Evolutionary conservation across 1,140 invertebrate genomes (phyloP), one percentile per base, ranked within the genome.

Genomic region (Drosophila sturtevanti): DNA sequence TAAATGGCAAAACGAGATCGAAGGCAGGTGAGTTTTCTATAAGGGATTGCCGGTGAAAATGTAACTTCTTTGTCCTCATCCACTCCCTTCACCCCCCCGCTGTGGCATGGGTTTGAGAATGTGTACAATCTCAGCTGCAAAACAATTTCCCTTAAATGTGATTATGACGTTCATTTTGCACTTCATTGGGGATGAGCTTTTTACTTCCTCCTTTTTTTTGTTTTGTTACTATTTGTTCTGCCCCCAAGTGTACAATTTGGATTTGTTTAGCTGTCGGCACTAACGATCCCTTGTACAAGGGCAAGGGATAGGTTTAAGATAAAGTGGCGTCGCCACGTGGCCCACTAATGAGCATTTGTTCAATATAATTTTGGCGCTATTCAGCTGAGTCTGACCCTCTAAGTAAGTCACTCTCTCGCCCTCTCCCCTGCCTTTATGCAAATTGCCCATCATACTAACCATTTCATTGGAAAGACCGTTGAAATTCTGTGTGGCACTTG

Each of bases 301-400:
- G n/a, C n/a, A 58, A 44, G 63, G 70, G 72, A 78, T 78, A 78
- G 74, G 27, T 27, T 48, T 48, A 31, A 41, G 34, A 41, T 37
- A 41, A 38, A 44, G 68, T 63, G 65, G 66, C 72, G 65, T 55
- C 67, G 72, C 63, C 75, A 78, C 75, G 75, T 78, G 75, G 55
- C 67, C 63, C 67, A 52, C 75, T 78, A 78, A 78, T 78, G 75
- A 78, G 75, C 72, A 63, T 74, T 78, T 78, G 72, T 78, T 70
- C 35, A 18, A 56, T 48, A 16, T 51, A n/a, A 37, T 48, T 22
- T 55, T 21, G 60, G 55, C 31, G n/a, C 5, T 37, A 55, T 22
- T 52, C 48, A 52, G 44, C 41, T 48, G 41, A 14, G 44, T 51
- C 16, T 16, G 16, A 21, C 24, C n/a, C 24, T 9, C 12, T 14